Base-by-base conservation (phyloP, 2,113 vertebrate species). In the Leptobrachium leishanense region DNA sequence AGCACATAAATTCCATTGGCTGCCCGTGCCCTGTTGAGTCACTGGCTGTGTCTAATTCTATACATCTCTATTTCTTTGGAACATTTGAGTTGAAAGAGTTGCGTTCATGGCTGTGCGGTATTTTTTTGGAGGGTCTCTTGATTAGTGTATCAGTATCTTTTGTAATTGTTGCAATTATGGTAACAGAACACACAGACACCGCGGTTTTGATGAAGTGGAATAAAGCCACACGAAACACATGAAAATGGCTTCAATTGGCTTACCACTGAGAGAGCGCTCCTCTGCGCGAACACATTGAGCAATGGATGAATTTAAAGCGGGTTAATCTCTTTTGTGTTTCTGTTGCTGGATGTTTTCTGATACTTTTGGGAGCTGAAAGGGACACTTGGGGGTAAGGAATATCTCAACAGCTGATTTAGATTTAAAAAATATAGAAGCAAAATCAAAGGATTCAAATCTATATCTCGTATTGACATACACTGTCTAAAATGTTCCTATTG, bases 241-340 rank as follows among this genome's bases (percentile, higher is more conserved):
- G 10, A 43, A 62, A 74, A 62, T 6, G n/a, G 40, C 13, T 74
- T 74, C 57, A 74, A 74, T 74, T 59, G 72, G 55, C 13, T 62
- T 43, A 13, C 72, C 41, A 42, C 72, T 74, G 72, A n/a, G 72
- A 43, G 9, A n/a, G 7, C 43, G 15, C 72, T 43, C 12, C 42
- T 62, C 55, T n/a, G 39, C 4, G 44, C 44, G 13, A 70, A 20
- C 43, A 59, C 55, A 9, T 74, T 41, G 55, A 62, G 15, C 41
- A 43, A 74, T 3, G 39, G 55, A 9, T 5, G 62, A 62, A 73
- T 5, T n/a, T n/a, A n/a, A 59, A 43, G 41, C 43, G 42, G 53
- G 54, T 55, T 55, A 72, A 72, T 55, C 8, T 13, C 43, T 71
- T 31, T 41, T 31, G 8, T 3, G 44, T n/a, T n/a, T n/a, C n/a